Base-by-base conservation (phyloP, 2,797 vertebrate species). In the Nyctalus aviator region DNA sequence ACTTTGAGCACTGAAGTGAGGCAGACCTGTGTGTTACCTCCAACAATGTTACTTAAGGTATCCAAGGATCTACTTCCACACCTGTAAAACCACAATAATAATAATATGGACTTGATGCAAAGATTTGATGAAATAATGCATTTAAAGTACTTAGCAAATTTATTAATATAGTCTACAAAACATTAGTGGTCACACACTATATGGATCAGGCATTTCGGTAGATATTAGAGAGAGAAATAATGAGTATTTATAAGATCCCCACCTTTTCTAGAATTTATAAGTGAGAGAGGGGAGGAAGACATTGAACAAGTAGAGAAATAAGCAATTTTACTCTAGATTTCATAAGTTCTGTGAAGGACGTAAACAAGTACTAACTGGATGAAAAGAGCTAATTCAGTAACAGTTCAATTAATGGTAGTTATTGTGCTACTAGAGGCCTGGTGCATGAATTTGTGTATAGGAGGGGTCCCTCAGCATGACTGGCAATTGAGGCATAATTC, bases 231-330 rank as follows among this genome's bases (percentile, higher is more conserved):
- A 62, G 9, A 46, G 5, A 5, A 53, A 5, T n/a, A 12, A 57
- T 13, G 6, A 53, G 66, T 14, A n/a, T 17, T n/a, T 87, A 2
- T 57, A 71, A 68, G 44, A 55, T 25, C 2, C 41, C 35, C n/a
- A 17, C 4, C 27, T 83, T 48, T 55, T 69, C 44, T 27, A 11
- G 11, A 85, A 6, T 79, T 83, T 75, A 15, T 9, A 88, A 14
- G 25, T 79, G 12, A 92, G 18, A 62, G 23, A 73, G n/a, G 10
- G 7, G 1, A 75, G 27, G 23, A 68, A 71, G 30, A 62, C 3
- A 46, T 35, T 46, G 75, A 83, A 83, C 5, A 83, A 77, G 30
- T 46, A 20, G 90, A 82, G 50, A 84, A 83, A 86, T 27, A 91
- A 77, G 21, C 4, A 87, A 78, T 84, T 59, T 72, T 71, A 35